phyloP scores from a whole-genome alignment of 1,140 invertebrate genomes.

The Samia ricini region DNA sequence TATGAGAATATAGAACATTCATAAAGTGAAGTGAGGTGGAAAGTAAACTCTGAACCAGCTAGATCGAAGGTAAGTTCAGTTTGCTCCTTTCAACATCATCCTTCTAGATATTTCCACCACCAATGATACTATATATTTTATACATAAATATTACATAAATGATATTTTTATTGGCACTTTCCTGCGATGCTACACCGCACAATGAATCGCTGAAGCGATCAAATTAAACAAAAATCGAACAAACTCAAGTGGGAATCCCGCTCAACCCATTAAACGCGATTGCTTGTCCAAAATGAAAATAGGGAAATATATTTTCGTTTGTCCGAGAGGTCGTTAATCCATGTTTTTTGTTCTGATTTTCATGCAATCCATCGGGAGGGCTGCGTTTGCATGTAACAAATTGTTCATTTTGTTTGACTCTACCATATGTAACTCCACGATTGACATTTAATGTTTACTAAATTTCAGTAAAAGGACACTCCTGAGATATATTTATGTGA shows the following conservation, averaged over 20 bases:
- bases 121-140: too few relatives aligned
- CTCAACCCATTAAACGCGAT: constrained; percentile 66
- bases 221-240: constrained; percentile 66
- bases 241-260: constrained; percentile 66
- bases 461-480: too few relatives aligned
- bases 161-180: constrained; percentile 32
- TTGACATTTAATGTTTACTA: too few relatives aligned
- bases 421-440: constrained; percentile 8
- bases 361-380: constrained; percentile 55
- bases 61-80: too few relatives aligned
- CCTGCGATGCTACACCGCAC: constrained; percentile 31
- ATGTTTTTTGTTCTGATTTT: constrained; percentile 55
- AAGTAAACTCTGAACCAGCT: too few relatives aligned
- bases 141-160: constrained; percentile 14
- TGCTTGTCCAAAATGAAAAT: constrained; percentile 72
- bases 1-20: too few relatives aligned
- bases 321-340: constrained; percentile 45
- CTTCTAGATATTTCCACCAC: too few relatives aligned
- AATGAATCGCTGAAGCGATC: constrained; percentile 45
- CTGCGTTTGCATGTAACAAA: constrained; percentile 61
- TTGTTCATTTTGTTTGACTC: constrained; percentile 58
- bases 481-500: too few relatives aligned
- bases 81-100: too few relatives aligned
- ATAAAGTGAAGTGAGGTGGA: too few relatives aligned
- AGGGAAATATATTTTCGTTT: constrained; percentile 63